phyloP scores from a whole-genome alignment of 2,888 invertebrate species.

The Lepidocyrtoides sp. region DNA sequence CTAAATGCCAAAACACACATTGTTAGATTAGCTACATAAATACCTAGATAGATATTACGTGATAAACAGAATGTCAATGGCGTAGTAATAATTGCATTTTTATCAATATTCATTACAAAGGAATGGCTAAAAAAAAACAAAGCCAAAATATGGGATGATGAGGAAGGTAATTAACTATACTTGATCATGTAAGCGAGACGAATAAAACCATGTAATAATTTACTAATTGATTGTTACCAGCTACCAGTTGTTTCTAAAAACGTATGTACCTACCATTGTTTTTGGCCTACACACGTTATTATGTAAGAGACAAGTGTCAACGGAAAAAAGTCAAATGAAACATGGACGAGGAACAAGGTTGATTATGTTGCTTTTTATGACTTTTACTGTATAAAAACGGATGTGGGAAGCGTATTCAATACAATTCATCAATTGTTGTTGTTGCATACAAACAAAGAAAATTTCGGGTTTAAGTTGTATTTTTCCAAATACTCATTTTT shows the following conservation, averaged over 20 bases:
- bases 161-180: neutral
- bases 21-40: too few relatives aligned
- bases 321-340: neutral
- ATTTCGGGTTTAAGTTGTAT: neutral
- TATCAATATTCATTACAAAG: neutral
- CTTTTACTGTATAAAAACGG: neutral
- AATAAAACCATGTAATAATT: too few relatives aligned
- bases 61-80: too few relatives aligned
- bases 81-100: too few relatives aligned
- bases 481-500: neutral
- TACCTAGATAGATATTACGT: too few relatives aligned
- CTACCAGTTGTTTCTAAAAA: too few relatives aligned
- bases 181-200: too few relatives aligned
- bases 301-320: neutral
- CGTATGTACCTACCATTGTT: too few relatives aligned
- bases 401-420: neutral
- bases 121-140: neutral
- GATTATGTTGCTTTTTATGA: neutral
- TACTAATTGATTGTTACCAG: too few relatives aligned
- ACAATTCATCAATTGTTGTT: neutral
- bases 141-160: neutral
- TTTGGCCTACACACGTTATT: neutral
- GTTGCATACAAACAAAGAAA: neutral
- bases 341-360: neutral
- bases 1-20: too few relatives aligned